Conservation (phyloP, 2,888 invertebrate species). For the Mimas tiliae region DNA sequence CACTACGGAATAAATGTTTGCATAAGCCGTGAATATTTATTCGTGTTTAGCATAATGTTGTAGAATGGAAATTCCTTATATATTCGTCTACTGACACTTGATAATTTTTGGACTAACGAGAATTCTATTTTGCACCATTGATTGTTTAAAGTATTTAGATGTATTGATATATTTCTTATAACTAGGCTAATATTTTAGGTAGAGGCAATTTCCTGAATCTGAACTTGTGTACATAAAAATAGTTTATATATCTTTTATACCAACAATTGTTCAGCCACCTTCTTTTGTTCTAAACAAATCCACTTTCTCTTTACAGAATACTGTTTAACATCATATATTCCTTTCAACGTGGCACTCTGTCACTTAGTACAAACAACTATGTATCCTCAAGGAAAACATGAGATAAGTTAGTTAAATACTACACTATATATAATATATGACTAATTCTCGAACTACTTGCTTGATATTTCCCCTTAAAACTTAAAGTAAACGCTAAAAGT, state of each 20-base stretch:
- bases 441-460: constrained; percentile 14
- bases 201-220: too few relatives aligned
- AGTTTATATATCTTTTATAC: too few relatives aligned
- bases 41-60: background rate
- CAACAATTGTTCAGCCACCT: background rate
- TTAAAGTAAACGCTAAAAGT: constrained; percentile 42
- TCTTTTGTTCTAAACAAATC: background rate
- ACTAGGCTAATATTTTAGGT: too few relatives aligned
- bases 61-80: background rate
- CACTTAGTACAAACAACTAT: background rate
- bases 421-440: constrained; percentile 1
- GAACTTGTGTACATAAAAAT: too few relatives aligned
- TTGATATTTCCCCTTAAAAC: constrained; percentile 34
- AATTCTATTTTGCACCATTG: too few relatives aligned
- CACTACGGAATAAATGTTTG: background rate
- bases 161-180: too few relatives aligned
- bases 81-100: background rate
- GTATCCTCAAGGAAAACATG: constrained; percentile 21
- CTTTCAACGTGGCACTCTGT: background rate
- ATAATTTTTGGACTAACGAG: background rate
- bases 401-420: constrained; percentile 15
- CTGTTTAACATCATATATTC: background rate
- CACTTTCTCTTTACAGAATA: background rate
- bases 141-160: too few relatives aligned
- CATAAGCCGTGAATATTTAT: background rate